A percentile compares a stretch with the other conserved stretches of the same genome.
Evolutionary conservation across 2,888 invertebrate species (phyloP).

Genomic region (Orchesellides sinensis): DNA sequence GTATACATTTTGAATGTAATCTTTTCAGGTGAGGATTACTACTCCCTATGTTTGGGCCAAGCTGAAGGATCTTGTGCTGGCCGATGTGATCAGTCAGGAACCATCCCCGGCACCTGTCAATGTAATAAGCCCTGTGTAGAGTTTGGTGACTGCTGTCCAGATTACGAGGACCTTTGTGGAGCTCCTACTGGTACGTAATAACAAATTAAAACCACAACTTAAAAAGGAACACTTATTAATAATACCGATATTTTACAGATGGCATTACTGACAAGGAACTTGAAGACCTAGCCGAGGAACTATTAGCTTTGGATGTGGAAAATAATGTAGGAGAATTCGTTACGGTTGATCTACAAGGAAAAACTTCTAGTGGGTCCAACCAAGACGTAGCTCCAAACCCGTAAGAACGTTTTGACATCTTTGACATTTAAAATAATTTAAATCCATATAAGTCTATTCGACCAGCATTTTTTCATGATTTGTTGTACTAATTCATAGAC

Average conservation of each 20-base stretch:
- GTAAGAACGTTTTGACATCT: not conserved
- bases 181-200: slow-evolving; percentile 4
- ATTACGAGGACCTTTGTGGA: slow-evolving; percentile 56
- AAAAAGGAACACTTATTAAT: not conserved
- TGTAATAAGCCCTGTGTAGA: slow-evolving; percentile 63
- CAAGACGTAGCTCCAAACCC: slow-evolving; percentile 14
- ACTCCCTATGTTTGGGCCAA: slow-evolving; percentile 31
- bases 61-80: slow-evolving; percentile 43
- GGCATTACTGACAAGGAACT: slow-evolving; percentile 82
- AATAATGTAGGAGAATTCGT: slow-evolving; percentile 86
- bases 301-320: slow-evolving; percentile 82
- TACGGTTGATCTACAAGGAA: slow-evolving; percentile 85
- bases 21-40: slow-evolving; percentile 51
- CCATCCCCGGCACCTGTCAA: slow-evolving; percentile 54
- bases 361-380: slow-evolving; percentile 84
- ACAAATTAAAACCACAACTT: not conserved
- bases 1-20: not conserved
- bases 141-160: slow-evolving; percentile 60
- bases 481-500: too few species aligned
- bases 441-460: not conserved
- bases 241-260: slow-evolving; percentile 72
- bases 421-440: not conserved
- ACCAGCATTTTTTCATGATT: too few species aligned
- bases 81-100: slow-evolving; percentile 53
- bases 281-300: slow-evolving; percentile 84